Conservation (phyloP, 1,140 invertebrate species). For the Brachystomella parvula region DNA sequence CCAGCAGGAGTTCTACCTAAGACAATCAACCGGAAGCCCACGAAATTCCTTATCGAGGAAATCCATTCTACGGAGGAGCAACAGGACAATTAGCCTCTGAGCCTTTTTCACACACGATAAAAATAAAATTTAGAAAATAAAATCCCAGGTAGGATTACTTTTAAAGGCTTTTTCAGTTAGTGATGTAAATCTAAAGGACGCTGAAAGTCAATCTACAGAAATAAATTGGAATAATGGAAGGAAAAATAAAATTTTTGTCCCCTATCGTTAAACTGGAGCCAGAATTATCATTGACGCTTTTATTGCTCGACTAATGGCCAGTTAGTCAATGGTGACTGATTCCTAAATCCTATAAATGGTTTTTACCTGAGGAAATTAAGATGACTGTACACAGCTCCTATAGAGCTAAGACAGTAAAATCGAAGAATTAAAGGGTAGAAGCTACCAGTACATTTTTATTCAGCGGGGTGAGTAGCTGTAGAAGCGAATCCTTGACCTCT, state of each 20-base stretch:
- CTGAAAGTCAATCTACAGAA: background rate
- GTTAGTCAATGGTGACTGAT: background rate
- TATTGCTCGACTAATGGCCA: background rate
- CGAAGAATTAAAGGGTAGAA: background rate
- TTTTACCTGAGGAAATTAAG: background rate
- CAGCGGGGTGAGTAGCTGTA: no score
- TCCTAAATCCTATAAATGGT: no score
- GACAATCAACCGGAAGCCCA: background rate
- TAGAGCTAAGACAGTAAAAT: background rate
- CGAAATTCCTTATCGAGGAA: background rate
- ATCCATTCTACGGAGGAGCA: background rate
- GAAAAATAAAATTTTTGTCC: background rate
- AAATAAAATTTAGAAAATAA: background rate
- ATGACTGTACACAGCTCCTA: background rate
- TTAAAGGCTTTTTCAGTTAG: background rate
- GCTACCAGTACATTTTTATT: no score
- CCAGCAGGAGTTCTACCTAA: no score
- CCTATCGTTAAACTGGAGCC: background rate
- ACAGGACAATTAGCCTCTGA: background rate
- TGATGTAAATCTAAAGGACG: background rate
- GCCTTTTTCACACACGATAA: background rate
- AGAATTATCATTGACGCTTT: background rate
- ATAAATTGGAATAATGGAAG: background rate
- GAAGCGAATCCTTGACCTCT: no score
- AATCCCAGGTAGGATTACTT: background rate